Evolutionary conservation across 2,113 vertebrate genomes (phyloP).

Genomic region (Tachycineta bicolor): DNA sequence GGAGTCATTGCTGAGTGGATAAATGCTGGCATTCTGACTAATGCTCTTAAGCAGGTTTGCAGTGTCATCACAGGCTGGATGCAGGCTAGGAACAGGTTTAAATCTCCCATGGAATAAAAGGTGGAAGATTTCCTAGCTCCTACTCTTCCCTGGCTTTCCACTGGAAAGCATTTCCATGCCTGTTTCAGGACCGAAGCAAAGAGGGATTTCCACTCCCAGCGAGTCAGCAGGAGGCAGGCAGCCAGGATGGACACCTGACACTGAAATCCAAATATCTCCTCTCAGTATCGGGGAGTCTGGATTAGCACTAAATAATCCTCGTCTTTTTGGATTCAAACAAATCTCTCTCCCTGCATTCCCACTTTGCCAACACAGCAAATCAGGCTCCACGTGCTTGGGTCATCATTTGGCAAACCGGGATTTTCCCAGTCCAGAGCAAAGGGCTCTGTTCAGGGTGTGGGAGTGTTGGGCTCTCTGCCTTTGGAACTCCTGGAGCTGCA

Average conservation of each 20-base stretch:
- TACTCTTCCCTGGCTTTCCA: background rate
- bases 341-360: background rate
- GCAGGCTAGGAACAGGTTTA: background rate
- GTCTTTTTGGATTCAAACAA: background rate
- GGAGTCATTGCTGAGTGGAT: conserved; percentile 54
- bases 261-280: background rate
- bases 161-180: background rate
- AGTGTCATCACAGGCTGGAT: background rate
- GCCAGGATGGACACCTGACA: background rate
- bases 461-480: background rate
- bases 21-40: conserved; percentile 42
- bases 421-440: background rate
- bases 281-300: background rate
- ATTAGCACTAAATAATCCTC: background rate
- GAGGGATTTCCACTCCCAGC: background rate
- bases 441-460: background rate
- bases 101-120: background rate
- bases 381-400: background rate
- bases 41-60: conserved; percentile 40
- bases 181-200: background rate
- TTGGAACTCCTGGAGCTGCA: background rate
- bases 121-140: background rate
- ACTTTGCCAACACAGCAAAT: background rate
- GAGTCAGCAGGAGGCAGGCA: background rate
- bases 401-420: background rate